Evolutionary conservation across 1,140 invertebrate genomes (phyloP).

Genomic region (Penaeus japonicus): DNA sequence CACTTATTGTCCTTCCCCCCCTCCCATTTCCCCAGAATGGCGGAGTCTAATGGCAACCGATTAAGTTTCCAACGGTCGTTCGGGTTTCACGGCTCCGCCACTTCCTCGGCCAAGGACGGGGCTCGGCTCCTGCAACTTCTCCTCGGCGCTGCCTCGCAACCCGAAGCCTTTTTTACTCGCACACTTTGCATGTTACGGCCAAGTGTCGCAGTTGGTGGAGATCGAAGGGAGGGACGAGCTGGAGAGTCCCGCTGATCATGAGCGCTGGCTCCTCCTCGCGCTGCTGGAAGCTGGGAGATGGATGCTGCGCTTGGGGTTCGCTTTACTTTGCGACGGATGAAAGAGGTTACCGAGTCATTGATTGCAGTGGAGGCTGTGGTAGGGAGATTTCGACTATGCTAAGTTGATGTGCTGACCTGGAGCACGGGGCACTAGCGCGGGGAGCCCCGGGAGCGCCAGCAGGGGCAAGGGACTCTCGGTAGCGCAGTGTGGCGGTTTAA

Average conservation of each 20-base stretch:
- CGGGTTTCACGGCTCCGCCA: constrained; percentile 53
- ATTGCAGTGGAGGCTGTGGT: neutral
- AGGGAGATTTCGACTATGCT: too few species aligned
- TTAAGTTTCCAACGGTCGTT: constrained; percentile 55
- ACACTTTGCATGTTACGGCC: neutral
- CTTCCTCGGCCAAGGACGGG: constrained; percentile 52
- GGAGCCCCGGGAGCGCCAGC: constrained; percentile 9
- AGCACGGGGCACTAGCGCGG: too few species aligned
- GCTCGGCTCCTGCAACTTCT: constrained; percentile 31
- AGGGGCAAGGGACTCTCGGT: constrained; percentile 30
- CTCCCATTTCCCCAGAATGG: constrained; percentile 52
- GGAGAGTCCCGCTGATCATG: neutral
- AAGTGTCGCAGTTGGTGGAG: neutral
- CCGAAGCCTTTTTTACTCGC: constrained; percentile 21
- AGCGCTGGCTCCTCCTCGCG: too few species aligned
- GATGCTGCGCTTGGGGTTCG: too few species aligned
- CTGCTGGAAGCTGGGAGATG: too few species aligned
- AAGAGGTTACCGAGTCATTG: neutral
- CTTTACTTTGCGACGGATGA: neutral
- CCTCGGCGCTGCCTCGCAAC: constrained; percentile 7
- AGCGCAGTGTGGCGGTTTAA: constrained; percentile 46
- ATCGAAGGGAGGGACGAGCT: neutral
- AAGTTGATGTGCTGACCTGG: neutral
- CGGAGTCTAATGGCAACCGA: constrained; percentile 54
- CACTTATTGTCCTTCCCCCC: constrained; percentile 51